Conservation (phyloP, 2,888 invertebrate genomes). For the Nomada fabriciana region DNA sequence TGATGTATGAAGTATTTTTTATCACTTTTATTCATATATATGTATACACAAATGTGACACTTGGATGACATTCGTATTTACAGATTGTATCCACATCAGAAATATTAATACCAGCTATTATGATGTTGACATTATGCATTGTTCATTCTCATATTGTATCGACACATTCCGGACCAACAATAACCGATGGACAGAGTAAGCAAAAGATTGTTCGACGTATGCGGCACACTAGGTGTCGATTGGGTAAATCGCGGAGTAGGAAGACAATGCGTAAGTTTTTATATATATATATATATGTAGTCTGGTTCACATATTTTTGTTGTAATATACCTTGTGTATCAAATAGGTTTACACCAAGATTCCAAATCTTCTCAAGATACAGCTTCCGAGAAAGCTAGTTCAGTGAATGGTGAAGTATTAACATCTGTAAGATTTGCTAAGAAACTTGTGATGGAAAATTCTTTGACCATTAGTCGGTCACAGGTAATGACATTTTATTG, state of each 20-base stretch:
- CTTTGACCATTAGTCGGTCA: conserved; percentile 48
- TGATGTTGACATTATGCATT: conserved; percentile 90
- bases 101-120: conserved; percentile 89
- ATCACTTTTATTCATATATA: neutral
- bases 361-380: conserved; percentile 75
- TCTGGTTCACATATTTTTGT: neutral
- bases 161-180: conserved; percentile 85
- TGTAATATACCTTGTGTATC: neutral
- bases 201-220: conserved; percentile 74
- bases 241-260: conserved; percentile 77
- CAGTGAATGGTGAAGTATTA: conserved; percentile 71
- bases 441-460: conserved; percentile 78
- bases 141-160: conserved; percentile 93
- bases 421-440: conserved; percentile 81
- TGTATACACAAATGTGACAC: conserved; percentile 17
- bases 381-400: conserved; percentile 70
- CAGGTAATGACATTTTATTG: conserved; percentile 47
- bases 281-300: too few relatives aligned
- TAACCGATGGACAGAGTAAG: conserved; percentile 70
- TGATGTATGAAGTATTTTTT: conserved; percentile 85
- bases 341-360: conserved; percentile 74
- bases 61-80: conserved; percentile 61
- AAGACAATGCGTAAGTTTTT: conserved; percentile 74
- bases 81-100: conserved; percentile 88
- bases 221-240: conserved; percentile 77